Base-by-base conservation (phyloP, 2,888 invertebrate genomes). In the Pollenia angustigena region DNA sequence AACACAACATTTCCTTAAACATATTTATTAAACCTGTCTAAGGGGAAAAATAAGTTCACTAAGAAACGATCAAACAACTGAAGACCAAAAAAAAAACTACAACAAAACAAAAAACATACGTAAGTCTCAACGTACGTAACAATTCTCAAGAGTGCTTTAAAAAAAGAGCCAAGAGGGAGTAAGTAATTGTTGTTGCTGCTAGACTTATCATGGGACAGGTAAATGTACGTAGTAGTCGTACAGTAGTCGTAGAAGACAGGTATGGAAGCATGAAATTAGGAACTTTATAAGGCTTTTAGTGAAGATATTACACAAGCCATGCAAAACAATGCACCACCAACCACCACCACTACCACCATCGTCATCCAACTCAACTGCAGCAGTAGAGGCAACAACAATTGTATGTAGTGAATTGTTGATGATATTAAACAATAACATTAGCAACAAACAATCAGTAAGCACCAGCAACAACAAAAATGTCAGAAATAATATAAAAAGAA, bases 21-120 rank as follows among this genome's bases (percentile, higher is more conserved):
- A 92, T 92, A 91, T 92, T 92, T 92, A 92, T 92, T 92, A 92
- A 92, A 92, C 89, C 92, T 91, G 91, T 89, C 90, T 90, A 90
- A 90, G 89, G 88, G 90, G 81, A 89, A 90, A 90, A 91, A 91
- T 89, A 88, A 86, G 83, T 86, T 81, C 75, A 79, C 32, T 23
- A 60, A 75, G 60, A 32, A 76, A 80, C 62, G 68, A 81, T 56
- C 78, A 69, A 80, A 52, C 66, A 76, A 42, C 18, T 46, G 46
- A 18, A 50, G 32, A 60, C 18, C 56, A 69, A 11, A 54, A 52
- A n/a, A 68, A 48, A 32, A 66, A 18, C 42, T 54, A 46, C 40
- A 78, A 78, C 16, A 76, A 69, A 52, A 87, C 23, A 79, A 85
- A 81, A 54, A 46, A 42, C 68, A 69, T 18, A 81, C 32, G 71